Evolutionary conservation across 2,113 vertebrate genomes (phyloP).

Genomic region (Sakesphorus luctuosus): DNA sequence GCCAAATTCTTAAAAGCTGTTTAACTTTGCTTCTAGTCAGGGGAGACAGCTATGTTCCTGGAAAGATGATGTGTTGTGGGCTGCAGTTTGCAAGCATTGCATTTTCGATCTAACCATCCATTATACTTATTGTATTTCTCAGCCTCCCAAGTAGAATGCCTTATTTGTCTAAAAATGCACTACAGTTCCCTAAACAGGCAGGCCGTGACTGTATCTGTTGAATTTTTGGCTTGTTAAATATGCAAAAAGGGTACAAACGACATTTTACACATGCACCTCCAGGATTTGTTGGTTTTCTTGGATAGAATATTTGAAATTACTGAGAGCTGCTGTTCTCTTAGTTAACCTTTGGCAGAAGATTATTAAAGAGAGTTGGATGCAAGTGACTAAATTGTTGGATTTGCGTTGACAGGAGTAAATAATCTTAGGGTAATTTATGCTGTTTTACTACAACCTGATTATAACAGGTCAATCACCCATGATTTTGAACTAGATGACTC

Average conservation of each 20-base stretch:
- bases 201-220: neutral
- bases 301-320: neutral
- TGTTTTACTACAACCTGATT: neutral
- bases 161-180: constrained; percentile 36
- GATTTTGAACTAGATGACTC: neutral
- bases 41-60: neutral
- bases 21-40: neutral
- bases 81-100: neutral
- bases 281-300: neutral
- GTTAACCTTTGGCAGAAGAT: neutral
- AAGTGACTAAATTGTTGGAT: neutral
- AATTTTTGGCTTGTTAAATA: neutral
- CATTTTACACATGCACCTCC: accelerated
- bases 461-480: neutral
- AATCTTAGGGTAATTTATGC: neutral
- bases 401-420: neutral
- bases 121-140: constrained; percentile 1
- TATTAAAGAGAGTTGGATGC: neutral
- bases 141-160: neutral
- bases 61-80: constrained; percentile 13
- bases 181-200: neutral
- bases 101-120: neutral
- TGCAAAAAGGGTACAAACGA: neutral
- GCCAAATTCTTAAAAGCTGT: neutral
- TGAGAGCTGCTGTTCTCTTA: neutral